Conservation (phyloP, 2,888 invertebrate genomes). For the Clivina fossor region DNA sequence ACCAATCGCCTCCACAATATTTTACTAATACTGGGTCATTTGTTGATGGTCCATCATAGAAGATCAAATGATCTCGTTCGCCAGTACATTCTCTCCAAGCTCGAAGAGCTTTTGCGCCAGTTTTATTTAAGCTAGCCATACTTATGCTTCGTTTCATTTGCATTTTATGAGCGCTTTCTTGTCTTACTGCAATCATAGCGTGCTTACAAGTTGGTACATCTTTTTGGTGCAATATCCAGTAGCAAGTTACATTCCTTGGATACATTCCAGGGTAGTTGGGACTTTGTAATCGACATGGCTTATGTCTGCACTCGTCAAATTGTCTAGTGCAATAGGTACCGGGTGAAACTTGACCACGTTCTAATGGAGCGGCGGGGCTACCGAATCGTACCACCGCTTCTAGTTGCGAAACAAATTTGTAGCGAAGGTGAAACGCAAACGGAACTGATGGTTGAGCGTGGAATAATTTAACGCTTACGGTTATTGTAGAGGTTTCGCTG, state of each 20-base stretch:
- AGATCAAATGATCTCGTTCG: conserved; percentile 79
- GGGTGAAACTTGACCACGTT: conserved; percentile 77
- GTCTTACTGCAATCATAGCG: conserved; percentile 85
- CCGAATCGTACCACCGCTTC: conserved; percentile 82
- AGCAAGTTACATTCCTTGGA: conserved; percentile 87
- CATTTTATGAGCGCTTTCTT: conserved; percentile 73
- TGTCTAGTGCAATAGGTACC: conserved; percentile 68
- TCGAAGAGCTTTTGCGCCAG: conserved; percentile 65
- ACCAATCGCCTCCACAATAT: conserved; percentile 86
- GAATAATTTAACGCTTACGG: conserved; percentile 79
- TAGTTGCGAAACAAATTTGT: conserved; percentile 78
- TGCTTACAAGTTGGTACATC: conserved; percentile 86
- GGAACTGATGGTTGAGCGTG: conserved; percentile 70
- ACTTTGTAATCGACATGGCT: conserved; percentile 82
- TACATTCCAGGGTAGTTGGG: conserved; percentile 91
- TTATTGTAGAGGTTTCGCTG: conserved; percentile 88
- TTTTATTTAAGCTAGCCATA: conserved; percentile 71
- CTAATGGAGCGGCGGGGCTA: conserved; percentile 72
- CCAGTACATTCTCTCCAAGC: conserved; percentile 85
- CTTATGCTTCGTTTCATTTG: conserved; percentile 67
- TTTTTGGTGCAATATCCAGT: conserved; percentile 83
- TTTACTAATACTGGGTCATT: conserved; percentile 82
- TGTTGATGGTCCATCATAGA: conserved; percentile 81
- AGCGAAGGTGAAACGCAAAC: conserved; percentile 78
- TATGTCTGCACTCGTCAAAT: conserved; percentile 82